Conservation (phyloP, 64 coral and sea anemone species). For the Exaiptasia diaphana region DNA sequence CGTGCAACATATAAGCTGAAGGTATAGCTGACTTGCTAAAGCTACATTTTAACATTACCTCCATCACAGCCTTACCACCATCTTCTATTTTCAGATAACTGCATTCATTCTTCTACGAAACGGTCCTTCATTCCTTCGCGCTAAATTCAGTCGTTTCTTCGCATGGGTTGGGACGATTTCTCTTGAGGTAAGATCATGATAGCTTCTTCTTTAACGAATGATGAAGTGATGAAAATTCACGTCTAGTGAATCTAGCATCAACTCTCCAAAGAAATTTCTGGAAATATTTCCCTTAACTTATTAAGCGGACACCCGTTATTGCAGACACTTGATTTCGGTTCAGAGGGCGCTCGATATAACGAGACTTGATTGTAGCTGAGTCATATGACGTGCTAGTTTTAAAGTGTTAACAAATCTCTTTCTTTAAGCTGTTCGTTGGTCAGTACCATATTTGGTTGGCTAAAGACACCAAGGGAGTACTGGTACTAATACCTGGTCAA, state of each 20-base stretch:
- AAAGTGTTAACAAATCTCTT: not conserved
- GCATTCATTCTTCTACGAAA: slow-evolving; percentile 82
- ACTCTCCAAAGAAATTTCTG: too few relatives aligned
- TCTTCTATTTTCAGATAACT: slow-evolving; percentile 58
- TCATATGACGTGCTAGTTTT: not conserved
- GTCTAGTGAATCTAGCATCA: too few relatives aligned
- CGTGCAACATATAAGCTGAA: too few relatives aligned
- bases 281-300: too few relatives aligned
- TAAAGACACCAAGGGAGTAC: slow-evolving; percentile 81
- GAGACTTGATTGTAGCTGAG: too few relatives aligned
- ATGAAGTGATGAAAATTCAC: too few relatives aligned
- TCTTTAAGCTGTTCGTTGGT: slow-evolving; percentile 80
- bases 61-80: not conserved
- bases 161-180: slow-evolving; percentile 82
- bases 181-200: slow-evolving; percentile 67
- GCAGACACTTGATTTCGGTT: too few relatives aligned
- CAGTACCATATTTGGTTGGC: slow-evolving; percentile 98
- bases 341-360: too few relatives aligned
- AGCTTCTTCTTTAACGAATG: too few relatives aligned
- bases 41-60: too few relatives aligned
- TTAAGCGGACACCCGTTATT: too few relatives aligned
- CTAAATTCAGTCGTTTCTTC: slow-evolving; percentile 82
- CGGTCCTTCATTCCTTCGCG: slow-evolving; percentile 59
- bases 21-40: too few relatives aligned
- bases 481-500: slow-evolving; percentile 80